Evolutionary conservation across 2,888 invertebrate species (phyloP), one percentile per base, ranked within the genome.

Genomic region (Lamellibrachia satsuma): DNA sequence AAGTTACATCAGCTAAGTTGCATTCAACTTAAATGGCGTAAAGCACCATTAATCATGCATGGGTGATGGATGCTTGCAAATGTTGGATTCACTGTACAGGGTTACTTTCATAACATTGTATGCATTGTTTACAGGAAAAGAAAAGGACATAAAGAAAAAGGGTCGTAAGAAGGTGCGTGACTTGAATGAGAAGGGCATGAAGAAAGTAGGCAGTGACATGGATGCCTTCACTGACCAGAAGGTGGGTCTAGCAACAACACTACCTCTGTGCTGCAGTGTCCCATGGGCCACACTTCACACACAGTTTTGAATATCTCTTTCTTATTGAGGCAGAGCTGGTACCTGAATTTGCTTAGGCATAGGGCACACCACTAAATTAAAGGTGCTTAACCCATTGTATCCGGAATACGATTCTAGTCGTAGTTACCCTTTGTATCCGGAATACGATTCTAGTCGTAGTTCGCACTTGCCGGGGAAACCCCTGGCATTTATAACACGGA

Each of bases 141-240:
- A 75, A 75, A 75, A 75, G 75, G 75, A 75, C 75, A 2, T n/a
- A 75, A 93, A 91, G 92, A 93, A 93, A 91, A 94, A 94, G 92
- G 94, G 93, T 90, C 93, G 94, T 92, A 93, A 93, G 75, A 94
- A 95, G 92, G 93, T 91, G 39, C 94, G 94, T 92, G 95, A 95
- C 51, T 92, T 95, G 51, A 95, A 95, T 92, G 95, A 95, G 92
- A 95, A 95, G 93, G 95, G 95, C 7, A 94, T 95, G 60, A 93
- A 92, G 51, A 95, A 95, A 92, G 94, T 94, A 91, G 95, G 95
- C 0, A 93, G 95, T 9, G 95, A 95, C 92, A 95, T 95, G 95
- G 95, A 95, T 94, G 95, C 95, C 3, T 95, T 95, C 93, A 94
- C 94, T 60, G 95, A 95, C 91, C 93, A 93, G 57, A 75, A 75